Evolutionary conservation across 1,140 invertebrate species (phyloP).

Genomic region (Anoplophora glabripennis): DNA sequence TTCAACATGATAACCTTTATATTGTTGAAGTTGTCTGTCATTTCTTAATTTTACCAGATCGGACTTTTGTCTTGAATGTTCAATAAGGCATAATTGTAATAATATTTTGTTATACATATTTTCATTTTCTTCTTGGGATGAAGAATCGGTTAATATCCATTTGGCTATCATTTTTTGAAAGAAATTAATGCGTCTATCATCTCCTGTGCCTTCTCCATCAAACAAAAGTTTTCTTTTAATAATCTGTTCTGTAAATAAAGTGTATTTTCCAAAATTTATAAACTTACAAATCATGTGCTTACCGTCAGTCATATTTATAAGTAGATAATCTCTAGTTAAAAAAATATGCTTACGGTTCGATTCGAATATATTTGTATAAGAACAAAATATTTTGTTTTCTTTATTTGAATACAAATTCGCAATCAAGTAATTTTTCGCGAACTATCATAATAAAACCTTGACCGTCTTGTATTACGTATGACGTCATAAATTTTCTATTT

Average conservation of each 20-base stretch:
- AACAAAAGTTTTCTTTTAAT: conserved; percentile 4
- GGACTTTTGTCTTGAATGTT: conserved; percentile 3
- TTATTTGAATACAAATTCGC: too few species aligned
- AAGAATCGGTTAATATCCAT: not conserved
- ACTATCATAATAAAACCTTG: too few species aligned
- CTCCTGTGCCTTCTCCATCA: conserved; percentile 6
- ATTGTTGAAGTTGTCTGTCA: not conserved
- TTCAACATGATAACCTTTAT: not conserved
- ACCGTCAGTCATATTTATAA: not conserved
- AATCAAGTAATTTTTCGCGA: too few species aligned
- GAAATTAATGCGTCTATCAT: conserved; percentile 3
- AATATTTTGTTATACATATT: not conserved
- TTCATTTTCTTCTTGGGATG: not conserved
- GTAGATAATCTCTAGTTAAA: not conserved
- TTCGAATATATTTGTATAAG: too few species aligned
- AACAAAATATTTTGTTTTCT: too few species aligned
- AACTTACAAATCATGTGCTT: not conserved
- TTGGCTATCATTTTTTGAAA: conserved; percentile 2
- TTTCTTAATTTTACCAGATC: not conserved
- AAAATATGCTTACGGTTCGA: too few species aligned
- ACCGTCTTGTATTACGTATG: too few species aligned
- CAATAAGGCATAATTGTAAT: not conserved
- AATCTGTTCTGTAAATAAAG: conserved; percentile 3
- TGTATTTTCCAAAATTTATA: not conserved
- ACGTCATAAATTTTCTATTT: too few species aligned